A percentile compares a stretch with the other conserved stretches of the same genome.
Evolutionary conservation across 2,797 vertebrate genomes (phyloP).

Genomic region (Xenentodon cancila): DNA sequence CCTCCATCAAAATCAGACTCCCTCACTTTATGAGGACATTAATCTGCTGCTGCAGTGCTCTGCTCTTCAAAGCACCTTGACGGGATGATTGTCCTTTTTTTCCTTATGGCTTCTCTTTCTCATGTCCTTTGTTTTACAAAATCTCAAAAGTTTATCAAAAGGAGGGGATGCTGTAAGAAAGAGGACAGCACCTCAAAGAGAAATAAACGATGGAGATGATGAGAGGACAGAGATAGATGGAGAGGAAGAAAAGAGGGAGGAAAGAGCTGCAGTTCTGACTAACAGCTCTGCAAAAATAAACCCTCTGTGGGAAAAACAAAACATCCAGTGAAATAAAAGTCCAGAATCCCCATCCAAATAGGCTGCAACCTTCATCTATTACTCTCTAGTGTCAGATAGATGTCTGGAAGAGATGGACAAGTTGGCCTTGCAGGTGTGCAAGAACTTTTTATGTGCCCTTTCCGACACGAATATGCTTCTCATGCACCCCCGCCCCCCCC

Average conservation of each 20-base stretch:
- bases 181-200: slow-evolving; percentile 61
- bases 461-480: slow-evolving; percentile 16
- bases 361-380: slow-evolving; percentile 76
- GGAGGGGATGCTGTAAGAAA: slow-evolving; percentile 60
- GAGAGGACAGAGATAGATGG: slow-evolving; percentile 75
- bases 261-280: slow-evolving; percentile 72
- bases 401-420: slow-evolving; percentile 72
- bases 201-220: slow-evolving; percentile 73
- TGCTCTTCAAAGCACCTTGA: slow-evolving; percentile 84
- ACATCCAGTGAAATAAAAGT: slow-evolving; percentile 79
- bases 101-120: slow-evolving; percentile 57
- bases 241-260: slow-evolving; percentile 65
- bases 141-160: slow-evolving; percentile 79
- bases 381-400: slow-evolving; percentile 74
- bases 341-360: slow-evolving; percentile 70
- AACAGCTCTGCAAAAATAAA: slow-evolving; percentile 77
- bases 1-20: slow-evolving; percentile 82
- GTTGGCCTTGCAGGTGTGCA: slow-evolving; percentile 70
- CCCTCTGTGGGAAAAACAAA: slow-evolving; percentile 75
- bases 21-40: slow-evolving; percentile 81
- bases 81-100: slow-evolving; percentile 69
- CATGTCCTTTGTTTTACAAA: slow-evolving; percentile 76
- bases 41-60: slow-evolving; percentile 75
- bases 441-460: slow-evolving; percentile 52
- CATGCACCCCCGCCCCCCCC: slow-evolving; percentile 7